Evolutionary conservation across 2,888 invertebrate genomes (phyloP), one percentile per base, ranked within the genome.

Genomic region (Anodontia alba): DNA sequence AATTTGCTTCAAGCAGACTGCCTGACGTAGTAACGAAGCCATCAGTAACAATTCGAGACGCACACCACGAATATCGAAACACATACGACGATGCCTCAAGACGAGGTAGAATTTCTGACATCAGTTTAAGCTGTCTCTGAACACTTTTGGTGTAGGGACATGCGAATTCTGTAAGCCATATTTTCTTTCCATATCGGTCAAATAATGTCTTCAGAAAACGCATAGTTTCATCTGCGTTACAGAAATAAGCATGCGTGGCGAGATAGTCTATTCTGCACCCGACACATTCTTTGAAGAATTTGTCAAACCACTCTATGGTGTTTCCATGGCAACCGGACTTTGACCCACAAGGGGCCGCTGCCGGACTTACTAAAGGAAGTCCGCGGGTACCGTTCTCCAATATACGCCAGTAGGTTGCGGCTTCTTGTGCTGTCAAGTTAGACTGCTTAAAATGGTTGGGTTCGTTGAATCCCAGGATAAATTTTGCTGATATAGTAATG

Each of bases 61-160:
- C 46, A 49, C 54, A 84, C 83, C 83, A 84, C 0, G 80, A 78
- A 51, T 84, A 84, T 49, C 81, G 78, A 68, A 70, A 71, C 2
- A 87, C 71, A 49, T 71, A 83, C 43, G 95, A 91, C 97, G 97
- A 91, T 97, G 95, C 93, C 98, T 98, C 81, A 97, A 98, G 93
- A 97, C 97, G 95, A 98, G 98, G 95, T 98, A 98, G 95, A 98
- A 98, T 94, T 98, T 98, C 74, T 66, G 83, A 78, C 88, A 88
- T 88, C 36, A 80, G 87, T 1, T 80, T n/a, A 3, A 86, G 81
- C 62, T 77, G 77, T 36, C 46, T 69, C 15, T 66, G 46, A 0
- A 57, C 71, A 57, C 78, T 73, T n/a, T 36, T 54, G 1, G 79
- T 79, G 36, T 75, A 51, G 0, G 84, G 79, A 73, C 88, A 88